A percentile compares a stretch with the other conserved stretches of the same genome.
phyloP scores from a whole-genome alignment of 2,113 vertebrate species.

The Pollachius pollachius region DNA sequence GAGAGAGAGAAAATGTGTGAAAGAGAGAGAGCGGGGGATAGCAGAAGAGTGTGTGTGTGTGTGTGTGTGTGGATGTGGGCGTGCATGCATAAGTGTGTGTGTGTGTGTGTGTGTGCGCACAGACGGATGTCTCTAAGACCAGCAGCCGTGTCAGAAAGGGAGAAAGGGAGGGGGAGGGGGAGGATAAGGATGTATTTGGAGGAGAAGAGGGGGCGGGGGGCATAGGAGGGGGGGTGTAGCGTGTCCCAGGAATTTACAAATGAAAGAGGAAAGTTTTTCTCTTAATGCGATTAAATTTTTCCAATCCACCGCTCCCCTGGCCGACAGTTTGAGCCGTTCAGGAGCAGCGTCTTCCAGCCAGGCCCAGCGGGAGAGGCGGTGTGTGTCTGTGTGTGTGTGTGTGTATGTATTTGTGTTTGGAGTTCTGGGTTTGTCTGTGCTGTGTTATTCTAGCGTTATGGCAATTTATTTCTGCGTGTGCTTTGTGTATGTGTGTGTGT shows the following conservation, averaged over 20 bases:
- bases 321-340: conserved; percentile 69
- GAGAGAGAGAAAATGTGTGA: not conserved
- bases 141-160: conserved; percentile 59
- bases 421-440: no score
- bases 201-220: conserved; percentile 20
- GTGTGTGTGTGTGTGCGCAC: conserved; percentile 19
- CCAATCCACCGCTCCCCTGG: conserved; percentile 76
- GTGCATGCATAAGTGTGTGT: not conserved
- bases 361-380: not conserved
- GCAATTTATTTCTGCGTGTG: no score
- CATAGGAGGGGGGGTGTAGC: conserved; percentile 26
- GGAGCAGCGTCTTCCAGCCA: conserved; percentile 57
- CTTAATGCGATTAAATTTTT: conserved; percentile 83
- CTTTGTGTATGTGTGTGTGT: no score
- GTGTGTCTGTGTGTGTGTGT: no score
- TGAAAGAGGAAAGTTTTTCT: conserved; percentile 79
- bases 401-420: no score
- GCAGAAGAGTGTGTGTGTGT: conserved; percentile 10
- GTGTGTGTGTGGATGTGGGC: no score
- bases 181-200: not conserved
- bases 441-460: no score
- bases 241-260: conserved; percentile 79
- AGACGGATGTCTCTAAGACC: conserved; percentile 60
- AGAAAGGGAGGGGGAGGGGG: conserved; percentile 4
- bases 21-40: conserved; percentile 5